A percentile compares a stretch with the other conserved stretches of the same genome.
Conservation (phyloP, 1,140 invertebrate species). For the Thrips palmi region DNA sequence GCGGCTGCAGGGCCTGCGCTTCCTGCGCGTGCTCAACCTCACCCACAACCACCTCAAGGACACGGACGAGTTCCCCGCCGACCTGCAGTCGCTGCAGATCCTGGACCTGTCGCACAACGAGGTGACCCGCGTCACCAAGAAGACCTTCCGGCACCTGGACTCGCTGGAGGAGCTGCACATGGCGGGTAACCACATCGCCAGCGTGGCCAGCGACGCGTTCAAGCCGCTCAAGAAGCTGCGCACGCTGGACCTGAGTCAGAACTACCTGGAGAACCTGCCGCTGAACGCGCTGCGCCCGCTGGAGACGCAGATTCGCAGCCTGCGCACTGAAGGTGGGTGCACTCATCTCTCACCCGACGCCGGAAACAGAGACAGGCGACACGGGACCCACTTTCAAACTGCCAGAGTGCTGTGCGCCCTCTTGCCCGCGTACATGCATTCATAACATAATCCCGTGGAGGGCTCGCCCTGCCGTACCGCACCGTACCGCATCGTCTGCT, state of each 20-base stretch:
- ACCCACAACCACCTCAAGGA: slow-evolving; percentile 65
- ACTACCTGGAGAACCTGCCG: slow-evolving; percentile 65
- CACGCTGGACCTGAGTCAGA: slow-evolving; percentile 64
- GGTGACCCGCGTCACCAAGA: slow-evolving; percentile 52
- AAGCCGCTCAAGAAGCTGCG: slow-evolving; percentile 56
- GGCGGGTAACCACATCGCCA: slow-evolving; percentile 64
- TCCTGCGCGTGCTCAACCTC: slow-evolving; percentile 55
- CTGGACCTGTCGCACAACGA: slow-evolving; percentile 72
- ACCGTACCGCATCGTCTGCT: neutral
- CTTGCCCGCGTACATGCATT: too few relatives aligned
- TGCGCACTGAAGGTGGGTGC: slow-evolving; percentile 53
- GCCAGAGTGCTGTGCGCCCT: neutral
- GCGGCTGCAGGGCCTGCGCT: slow-evolving; percentile 54
- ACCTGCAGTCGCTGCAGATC: slow-evolving; percentile 54
- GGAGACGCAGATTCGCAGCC: slow-evolving; percentile 59
- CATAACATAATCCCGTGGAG: too few relatives aligned
- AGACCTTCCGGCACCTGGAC: slow-evolving; percentile 51
- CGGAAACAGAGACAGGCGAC: neutral
- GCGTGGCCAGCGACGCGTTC: slow-evolving; percentile 59
- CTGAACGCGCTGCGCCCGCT: slow-evolving; percentile 52
- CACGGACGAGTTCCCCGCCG: slow-evolving; percentile 62
- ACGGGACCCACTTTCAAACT: neutral
- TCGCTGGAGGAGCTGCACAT: slow-evolving; percentile 58
- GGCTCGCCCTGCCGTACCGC: too few relatives aligned
- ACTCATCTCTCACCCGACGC: neutral